Base-by-base conservation (phyloP, 2,888 invertebrate species). In the Eueremaeus valkanovi region DNA sequence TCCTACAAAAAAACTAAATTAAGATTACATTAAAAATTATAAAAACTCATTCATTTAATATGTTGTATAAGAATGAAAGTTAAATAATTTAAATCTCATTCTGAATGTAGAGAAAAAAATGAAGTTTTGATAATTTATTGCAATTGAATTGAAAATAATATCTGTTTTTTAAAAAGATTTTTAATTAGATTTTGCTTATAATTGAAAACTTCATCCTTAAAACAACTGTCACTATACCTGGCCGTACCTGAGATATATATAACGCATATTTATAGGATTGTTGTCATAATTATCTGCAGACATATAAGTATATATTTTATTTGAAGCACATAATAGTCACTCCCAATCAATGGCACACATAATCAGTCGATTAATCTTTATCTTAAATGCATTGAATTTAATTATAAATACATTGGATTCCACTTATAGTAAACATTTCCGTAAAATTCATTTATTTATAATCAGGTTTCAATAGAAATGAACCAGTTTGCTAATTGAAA, bases 281-380 rank as follows among this genome's bases (percentile, higher is more conserved):
- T 6, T 45, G 45, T 45, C 11, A 16, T 45, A 45, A 45, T 45
- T 45, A 45, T 45, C 45, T 45, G 9, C 16, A 45, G 16, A 16
- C 3, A 3, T 11, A 45, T 45, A 13, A 11, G 18, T 16, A 45
- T 18, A 45, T 45, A 45, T 45, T 13, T 45, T 45, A 45, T 45
- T 45, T 11, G 45, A 13, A n/a, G 16, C 16, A 45, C 16, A 45
- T 45, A 45, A 45, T 16, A 45, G 45, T 13, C 45, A 45, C 45
- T 45, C 45, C 45, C 45, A 55, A 27, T 24, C 55, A 55, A 55
- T 55, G 55, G 29, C 55, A 55, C 55, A 55, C 55, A 27, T 21
- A 55, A 55, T 55, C 55, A 55, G 24, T 55, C 24, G 21, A 55
- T 55, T 24, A 55, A 55, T 55, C 55, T 24, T 16, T 51, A 18